These are phyloP conservation scores for Laticauda colubrina DNA, from an alignment of 2,113 vertebrate species.

Conservation along the genomic window DNA sequence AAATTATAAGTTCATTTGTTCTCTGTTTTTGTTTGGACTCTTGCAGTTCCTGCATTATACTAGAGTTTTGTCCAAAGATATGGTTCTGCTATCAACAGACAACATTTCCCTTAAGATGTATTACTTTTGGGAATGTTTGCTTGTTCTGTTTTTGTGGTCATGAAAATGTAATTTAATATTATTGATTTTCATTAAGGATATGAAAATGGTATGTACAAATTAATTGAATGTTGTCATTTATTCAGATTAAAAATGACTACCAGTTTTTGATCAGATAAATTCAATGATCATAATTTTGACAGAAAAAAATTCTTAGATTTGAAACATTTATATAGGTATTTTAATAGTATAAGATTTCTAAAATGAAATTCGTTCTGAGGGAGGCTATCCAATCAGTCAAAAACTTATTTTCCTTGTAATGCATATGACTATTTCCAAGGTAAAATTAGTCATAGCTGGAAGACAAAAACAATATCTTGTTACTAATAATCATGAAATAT, in stretches of 20 bases:
- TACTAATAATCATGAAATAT: background rate
- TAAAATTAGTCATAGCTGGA: background rate
- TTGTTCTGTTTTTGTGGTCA: background rate
- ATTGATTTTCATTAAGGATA: background rate
- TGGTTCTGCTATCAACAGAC: background rate
- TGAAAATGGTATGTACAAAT: background rate
- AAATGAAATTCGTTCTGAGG: background rate
- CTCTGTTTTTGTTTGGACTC: background rate
- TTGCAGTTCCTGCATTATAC: background rate
- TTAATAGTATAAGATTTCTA: background rate
- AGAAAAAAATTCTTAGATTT: background rate
- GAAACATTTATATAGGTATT: background rate
- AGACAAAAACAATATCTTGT: slow-evolving; percentile 26
- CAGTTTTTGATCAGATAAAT: background rate
- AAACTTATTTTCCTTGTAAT: background rate
- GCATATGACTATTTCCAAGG: background rate
- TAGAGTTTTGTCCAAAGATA: background rate
- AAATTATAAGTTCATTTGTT: background rate
- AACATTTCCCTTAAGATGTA: background rate
- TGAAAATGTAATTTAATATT: background rate
- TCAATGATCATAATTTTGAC: background rate
- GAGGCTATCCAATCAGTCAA: background rate
- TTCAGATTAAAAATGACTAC: background rate
- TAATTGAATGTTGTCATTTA: background rate
- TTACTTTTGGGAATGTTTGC: background rate